Evolutionary conservation across 1,140 invertebrate species (phyloP), one percentile per base, ranked within the genome.

Genomic region (Drosophila obscura): DNA sequence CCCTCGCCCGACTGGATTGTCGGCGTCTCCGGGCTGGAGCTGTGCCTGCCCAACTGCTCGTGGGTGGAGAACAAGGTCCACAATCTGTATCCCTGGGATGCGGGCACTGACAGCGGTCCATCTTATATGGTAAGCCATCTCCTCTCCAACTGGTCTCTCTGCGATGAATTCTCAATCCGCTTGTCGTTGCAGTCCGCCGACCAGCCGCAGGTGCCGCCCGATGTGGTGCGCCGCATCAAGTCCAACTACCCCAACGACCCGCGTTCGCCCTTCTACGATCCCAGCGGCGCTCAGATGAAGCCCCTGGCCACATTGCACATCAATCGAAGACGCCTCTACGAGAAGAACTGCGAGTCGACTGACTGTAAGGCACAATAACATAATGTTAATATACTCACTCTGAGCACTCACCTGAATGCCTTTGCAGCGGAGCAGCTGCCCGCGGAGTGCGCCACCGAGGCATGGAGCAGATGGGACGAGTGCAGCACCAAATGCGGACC

Each of bases 1-100:
- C 99, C 99, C 0, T 99, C 97, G 2, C 99, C 99, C 0, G 99
- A 99, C 92, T 99, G 99, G 99, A 97, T 99, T 64, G 96, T 99
- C 0, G 99, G 99, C 0, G 96, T 99, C 0, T 98, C 97, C 0
- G 96, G 96, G 0, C 91, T 99, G 45, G 98, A 99, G 90, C 93
- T 99, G 0, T 99, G 99, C 89, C 93, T 96, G 43, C 77, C 94
- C 6, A 98, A 99, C 92, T 98, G 98, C 83, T 96, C 96, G 0
- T 99, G 99, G 99, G 94, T 97, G 0, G 95, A 95, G 61, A 95
- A 96, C 31, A 96, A 96, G 75, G 94, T 95, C 2, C 93, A 99
- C 15, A 97, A 99, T 92, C 93, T 99, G 6, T 99, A 97, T 92
- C 99, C 99, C 0, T 99, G 96, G 94, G 99, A 99, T 92, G 98